These are phyloP conservation scores for Muntiacus reevesi DNA, from an alignment of 2,113 vertebrate genomes.

Conservation along the genomic window DNA sequence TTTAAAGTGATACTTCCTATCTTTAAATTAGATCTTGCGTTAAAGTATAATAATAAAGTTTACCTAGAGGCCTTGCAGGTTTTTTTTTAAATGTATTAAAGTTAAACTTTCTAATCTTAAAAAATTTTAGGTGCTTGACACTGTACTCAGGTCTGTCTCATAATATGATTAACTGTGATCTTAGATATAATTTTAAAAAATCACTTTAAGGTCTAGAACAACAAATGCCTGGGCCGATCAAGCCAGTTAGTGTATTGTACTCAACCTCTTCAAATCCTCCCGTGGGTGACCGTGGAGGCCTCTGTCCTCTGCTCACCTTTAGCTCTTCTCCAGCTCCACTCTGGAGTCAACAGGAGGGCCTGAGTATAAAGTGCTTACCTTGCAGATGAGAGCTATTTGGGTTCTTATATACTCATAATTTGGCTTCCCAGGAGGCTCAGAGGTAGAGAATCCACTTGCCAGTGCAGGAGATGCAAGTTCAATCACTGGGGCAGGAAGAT, in stretches of 20 bases:
- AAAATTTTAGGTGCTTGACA: not conserved
- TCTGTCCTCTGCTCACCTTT: not conserved
- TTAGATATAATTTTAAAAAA: not conserved
- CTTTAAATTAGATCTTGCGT: not conserved
- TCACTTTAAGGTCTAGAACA: not conserved
- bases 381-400: not conserved
- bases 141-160: not conserved
- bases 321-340: not conserved
- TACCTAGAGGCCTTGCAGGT: not conserved
- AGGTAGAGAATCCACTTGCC: not conserved
- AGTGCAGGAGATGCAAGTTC: not conserved
- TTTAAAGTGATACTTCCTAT: not conserved
- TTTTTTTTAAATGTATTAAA: not conserved
- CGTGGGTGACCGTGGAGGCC: not conserved
- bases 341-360: not conserved
- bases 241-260: not conserved
- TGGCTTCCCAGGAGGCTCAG: not conserved
- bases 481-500: not conserved
- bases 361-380: not conserved
- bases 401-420: not conserved
- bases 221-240: not conserved
- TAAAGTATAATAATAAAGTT: not conserved
- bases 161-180: not conserved
- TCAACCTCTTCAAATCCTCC: not conserved
- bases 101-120: not conserved